Evolutionary conservation across 2,888 invertebrate genomes (phyloP).

Genomic region (Morinoia aosen): DNA sequence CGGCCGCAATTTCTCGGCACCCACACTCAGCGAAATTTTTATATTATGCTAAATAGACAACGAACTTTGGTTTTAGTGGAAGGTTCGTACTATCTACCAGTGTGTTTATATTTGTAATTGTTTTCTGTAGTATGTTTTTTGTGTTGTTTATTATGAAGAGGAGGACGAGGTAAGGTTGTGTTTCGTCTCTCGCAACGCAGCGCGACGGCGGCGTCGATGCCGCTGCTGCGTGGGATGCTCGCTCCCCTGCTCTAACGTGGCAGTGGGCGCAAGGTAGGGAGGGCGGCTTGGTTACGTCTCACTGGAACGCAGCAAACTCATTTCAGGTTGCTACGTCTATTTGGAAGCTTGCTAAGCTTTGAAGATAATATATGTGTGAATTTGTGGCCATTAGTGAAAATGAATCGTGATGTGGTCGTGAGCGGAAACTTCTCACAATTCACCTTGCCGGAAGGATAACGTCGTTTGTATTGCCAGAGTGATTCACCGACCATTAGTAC

Average conservation of each 20-base stretch:
- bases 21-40: background rate
- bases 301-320: background rate
- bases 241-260: constrained; percentile 57
- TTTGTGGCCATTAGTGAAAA: background rate
- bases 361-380: background rate
- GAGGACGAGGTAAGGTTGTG: constrained; percentile 34
- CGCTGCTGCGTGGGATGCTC: constrained; percentile 47
- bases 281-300: constrained; percentile 33
- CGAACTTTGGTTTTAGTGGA: background rate
- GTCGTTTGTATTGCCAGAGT: background rate
- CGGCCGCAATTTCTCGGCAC: background rate
- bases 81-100: background rate
- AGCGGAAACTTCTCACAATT: background rate
- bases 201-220: background rate
- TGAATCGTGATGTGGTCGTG: background rate
- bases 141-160: constrained; percentile 2
- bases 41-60: background rate
- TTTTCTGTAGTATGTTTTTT: background rate
- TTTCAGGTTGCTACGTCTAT: background rate
- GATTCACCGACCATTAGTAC: background rate
- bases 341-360: background rate
- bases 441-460: background rate
- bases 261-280: constrained; percentile 57
- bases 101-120: background rate
- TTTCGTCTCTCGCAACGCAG: background rate